Base-by-base conservation (phyloP, 2,888 invertebrate genomes). In the Apamea monoglypha region DNA sequence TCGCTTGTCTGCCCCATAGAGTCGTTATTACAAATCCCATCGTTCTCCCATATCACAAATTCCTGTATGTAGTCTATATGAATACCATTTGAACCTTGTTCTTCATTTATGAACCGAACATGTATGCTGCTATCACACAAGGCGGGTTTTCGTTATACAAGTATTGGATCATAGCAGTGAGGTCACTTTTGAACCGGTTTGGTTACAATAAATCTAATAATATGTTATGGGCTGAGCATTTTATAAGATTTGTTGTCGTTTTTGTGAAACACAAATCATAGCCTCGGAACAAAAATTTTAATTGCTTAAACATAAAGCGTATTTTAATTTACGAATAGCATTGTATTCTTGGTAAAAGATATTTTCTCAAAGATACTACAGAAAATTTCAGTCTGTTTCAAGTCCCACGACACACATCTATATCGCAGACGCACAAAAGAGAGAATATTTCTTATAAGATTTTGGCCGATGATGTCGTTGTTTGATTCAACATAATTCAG, bases 171-270 rank as follows among this genome's bases (percentile, higher is more conserved):
- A 93, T 90, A 92, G 91, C 92, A 92, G 93, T 96, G 95, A 96
- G 94, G 94, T 96, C 95, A 95, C 72, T 90, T 92, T 89, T 90
- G 84, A 93, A 95, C 95, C 94, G 94, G 95, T 95, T 94, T 89
- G 84, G 88, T 92, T 91, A 90, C 89, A 88, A 90, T 85, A 75
- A 81, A 85, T 87, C 79, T n/a, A 78, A 67, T 80, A 85, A 85
- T 87, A 88, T 83, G 85, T 89, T 91, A 90, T 90, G 88, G 88
- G 81, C 84, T 84, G 81, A 85, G 83, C 81, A 87, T 89, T 88
- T 89, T 80, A 84, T 86, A 67, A 72, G 86, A 82, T 83, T 87
- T 88, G 83, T 84, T 88, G 85, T 90, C 87, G 74, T 78, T 82
- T 72, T 83, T 76, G 70, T 81, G 63, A 76, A 80, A 63, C 40